Conservation (phyloP, 2,888 invertebrate species). For the Protula sp. region DNA sequence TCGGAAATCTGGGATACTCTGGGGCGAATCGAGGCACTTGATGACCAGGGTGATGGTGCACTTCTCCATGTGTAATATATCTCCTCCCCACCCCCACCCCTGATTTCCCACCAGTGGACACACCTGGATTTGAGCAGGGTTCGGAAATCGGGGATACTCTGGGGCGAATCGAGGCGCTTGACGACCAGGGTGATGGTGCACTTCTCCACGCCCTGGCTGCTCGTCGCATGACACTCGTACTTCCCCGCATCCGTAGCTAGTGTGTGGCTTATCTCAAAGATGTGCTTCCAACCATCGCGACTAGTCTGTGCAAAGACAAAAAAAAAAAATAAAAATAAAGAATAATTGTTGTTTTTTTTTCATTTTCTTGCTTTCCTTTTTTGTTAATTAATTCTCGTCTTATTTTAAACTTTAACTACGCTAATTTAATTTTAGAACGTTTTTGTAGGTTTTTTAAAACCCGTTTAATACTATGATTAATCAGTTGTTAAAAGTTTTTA, state of each 20-base stretch:
- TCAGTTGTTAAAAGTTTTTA: no score
- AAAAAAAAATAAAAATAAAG: no score
- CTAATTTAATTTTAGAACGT: no score
- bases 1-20: conserved; percentile 18
- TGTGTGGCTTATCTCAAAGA: conserved; percentile 29
- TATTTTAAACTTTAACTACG: no score
- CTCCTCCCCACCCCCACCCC: no score
- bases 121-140: conserved; percentile 32
- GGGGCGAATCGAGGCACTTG: conserved; percentile 5
- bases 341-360: no score
- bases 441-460: no score
- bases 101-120: no score
- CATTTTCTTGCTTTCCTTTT: no score
- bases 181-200: conserved; percentile 29
- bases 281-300: neutral
- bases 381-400: no score
- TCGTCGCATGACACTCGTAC: conserved; percentile 36
- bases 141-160: conserved; percentile 18
- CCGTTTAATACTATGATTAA: no score
- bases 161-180: conserved; percentile 5
- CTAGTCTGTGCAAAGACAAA: neutral
- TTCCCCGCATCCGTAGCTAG: conserved; percentile 33
- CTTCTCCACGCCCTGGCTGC: conserved; percentile 28
- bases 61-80: no score
- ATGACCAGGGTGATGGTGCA: conserved; percentile 29